Evolutionary conservation across 2,888 invertebrate species (phyloP), one percentile per base, ranked within the genome.

Genomic region (Tetheella fluctuosa): DNA sequence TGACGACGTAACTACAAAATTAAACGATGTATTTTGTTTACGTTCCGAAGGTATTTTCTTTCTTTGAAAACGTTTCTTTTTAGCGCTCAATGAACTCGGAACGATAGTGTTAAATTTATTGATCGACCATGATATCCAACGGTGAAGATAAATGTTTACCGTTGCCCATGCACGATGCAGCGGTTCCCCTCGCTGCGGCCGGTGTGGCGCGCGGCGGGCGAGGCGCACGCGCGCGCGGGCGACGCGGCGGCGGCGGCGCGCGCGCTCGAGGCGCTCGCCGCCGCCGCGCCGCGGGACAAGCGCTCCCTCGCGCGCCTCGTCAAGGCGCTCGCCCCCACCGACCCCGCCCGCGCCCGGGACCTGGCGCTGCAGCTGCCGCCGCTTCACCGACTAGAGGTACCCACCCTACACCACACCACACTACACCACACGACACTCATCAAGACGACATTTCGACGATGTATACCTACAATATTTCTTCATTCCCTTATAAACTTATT

Each of bases 261-360:
- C 59, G 96, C 98, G 79, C 94, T 98, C 68, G 97, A 98, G 85
- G 86, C 88, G 2, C 78, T 81, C 20, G 94, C 97, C 12, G 94
- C 95, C 80, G 93, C 95, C 3, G 96, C 97, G 71, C 97, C 98
- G 0, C 91, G 94, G 52, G 98, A 98, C 89, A 94, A 94, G 68
- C 96, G 96, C 61, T 95, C 96, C 0, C 89, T 97, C 56, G 99
- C 99, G 1, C 96, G 98, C 68, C 94, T 99, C n/a, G 97, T 99
- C 7, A 95, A 98, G 66, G 98, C 98, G 1, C 97, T 98, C 81
- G 95, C 96, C 0, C 94, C 95, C 85, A 96, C 96, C 76, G 96
- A 98, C 88, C 96, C 97, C 4, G 89, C 91, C 7, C 95, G 96
- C 73, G 99, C 99, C 0, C 94, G 96, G 68, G 91, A 94, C 62